Evolutionary conservation across 2,797 vertebrate species (phyloP).

Genomic region (Poeciliopsis presidionis): DNA sequence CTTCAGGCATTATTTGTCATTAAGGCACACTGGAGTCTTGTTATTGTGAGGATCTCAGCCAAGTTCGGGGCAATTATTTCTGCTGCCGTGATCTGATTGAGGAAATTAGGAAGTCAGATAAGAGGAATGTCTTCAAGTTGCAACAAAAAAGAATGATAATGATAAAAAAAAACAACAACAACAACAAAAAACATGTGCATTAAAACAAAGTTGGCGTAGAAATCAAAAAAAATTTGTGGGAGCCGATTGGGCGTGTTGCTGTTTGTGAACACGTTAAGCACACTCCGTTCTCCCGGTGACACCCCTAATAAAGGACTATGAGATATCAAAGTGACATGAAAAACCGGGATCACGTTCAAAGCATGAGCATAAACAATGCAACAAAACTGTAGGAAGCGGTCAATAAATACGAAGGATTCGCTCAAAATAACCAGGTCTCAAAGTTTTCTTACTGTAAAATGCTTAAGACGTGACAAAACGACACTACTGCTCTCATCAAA

Average conservation of each 20-base stretch:
- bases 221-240: not conserved
- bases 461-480: not conserved
- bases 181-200: not conserved
- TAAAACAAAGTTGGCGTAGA: slow-evolving; percentile 13
- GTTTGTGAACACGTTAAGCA: slow-evolving; percentile 3
- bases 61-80: slow-evolving; percentile 57
- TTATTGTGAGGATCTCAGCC: slow-evolving; percentile 51
- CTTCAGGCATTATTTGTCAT: slow-evolving; percentile 66
- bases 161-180: not conserved
- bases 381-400: not conserved
- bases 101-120: slow-evolving; percentile 38
- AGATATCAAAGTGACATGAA: not conserved
- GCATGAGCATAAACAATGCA: too few species aligned
- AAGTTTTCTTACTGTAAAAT: not conserved
- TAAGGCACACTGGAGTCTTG: slow-evolving; percentile 65
- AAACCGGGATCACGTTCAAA: not conserved
- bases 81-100: slow-evolving; percentile 49
- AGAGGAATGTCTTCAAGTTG: slow-evolving; percentile 35
- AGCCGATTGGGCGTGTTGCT: not conserved
- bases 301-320: not conserved
- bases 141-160: slow-evolving; percentile 16
- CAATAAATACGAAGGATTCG: not conserved
- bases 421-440: not conserved
- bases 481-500: not conserved
- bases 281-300: not conserved